Evolutionary conservation across 2,113 vertebrate genomes (phyloP), one percentile per base, ranked within the genome.

Genomic region (Corythoichthys intestinalis): DNA sequence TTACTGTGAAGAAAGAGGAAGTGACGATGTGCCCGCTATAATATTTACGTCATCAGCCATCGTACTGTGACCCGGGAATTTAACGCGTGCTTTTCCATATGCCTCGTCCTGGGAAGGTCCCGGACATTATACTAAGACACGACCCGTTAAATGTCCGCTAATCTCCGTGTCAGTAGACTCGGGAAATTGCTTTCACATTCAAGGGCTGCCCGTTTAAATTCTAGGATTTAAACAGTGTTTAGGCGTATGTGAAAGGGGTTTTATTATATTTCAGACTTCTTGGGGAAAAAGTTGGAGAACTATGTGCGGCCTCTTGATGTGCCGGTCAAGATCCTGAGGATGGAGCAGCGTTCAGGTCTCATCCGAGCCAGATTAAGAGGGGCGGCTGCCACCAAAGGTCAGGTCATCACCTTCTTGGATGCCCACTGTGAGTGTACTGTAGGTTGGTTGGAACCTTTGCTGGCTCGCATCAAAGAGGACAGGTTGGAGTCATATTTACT

Each of bases 361-460:
- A 99, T 99, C 80, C 92, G 96, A 0, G 97, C 97, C 0, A 91
- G 97, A 71, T 89, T 98, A 9, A 93, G 96, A 6, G 97, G 97
- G 48, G 97, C 97, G 0, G 96, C 96, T 0, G 93, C 94, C 47
- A 93, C 97, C 1, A 89, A 66, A 61, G 97, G 96, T 48, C 95
- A 95, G 90, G 95, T 99, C 71, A 94, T 99, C 77, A 99, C 96
- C 0, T 99, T 99, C 84, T 90, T 99, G 53, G 97, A 99, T 0
- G 96, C 97, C 34, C 97, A 99, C 90, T 99, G 97, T 34, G 97
- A 99, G 86, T 98, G 96, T 75, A 98, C 96, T 0, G 62, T 87
- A 47, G 96, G 97, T 59, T 99, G 97, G 97, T 88, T 99, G 34
- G 97, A 99, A 81, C 96, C 97, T 0, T 90, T 99, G 74, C 90